These are phyloP conservation scores for Aphis gossypii DNA, from an alignment of 1,140 invertebrate genomes.

Conservation along the genomic window DNA sequence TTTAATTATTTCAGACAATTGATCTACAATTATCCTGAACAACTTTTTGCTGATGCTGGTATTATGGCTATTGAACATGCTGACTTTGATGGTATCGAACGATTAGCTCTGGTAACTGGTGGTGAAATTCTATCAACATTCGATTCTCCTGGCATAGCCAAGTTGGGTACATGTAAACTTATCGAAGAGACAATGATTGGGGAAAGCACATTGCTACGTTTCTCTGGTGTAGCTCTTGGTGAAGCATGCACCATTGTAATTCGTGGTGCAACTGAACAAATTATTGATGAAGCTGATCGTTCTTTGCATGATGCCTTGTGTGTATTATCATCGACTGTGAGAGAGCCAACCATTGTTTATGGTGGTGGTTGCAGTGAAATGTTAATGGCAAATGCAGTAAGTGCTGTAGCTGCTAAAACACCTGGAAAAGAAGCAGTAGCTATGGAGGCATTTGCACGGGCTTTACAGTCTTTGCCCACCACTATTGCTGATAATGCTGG, in stretches of 20 bases:
- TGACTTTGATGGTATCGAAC: slow-evolving; percentile 99
- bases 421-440: slow-evolving; percentile 97
- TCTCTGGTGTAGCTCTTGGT: slow-evolving; percentile 92
- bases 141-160: slow-evolving; percentile 89
- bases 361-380: slow-evolving; percentile 96
- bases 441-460: slow-evolving; percentile 94
- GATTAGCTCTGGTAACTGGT: slow-evolving; percentile 94
- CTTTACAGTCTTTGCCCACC: slow-evolving; percentile 87
- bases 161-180: slow-evolving; percentile 91
- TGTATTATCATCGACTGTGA: slow-evolving; percentile 94
- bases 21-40: slow-evolving; percentile 99
- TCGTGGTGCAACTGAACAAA: slow-evolving; percentile 98
- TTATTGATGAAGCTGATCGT: slow-evolving; percentile 97
- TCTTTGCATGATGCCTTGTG: slow-evolving; percentile 98
- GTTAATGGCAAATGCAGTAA: slow-evolving; percentile 93
- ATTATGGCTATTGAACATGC: slow-evolving; percentile 99
- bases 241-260: slow-evolving; percentile 98
- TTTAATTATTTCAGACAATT: slow-evolving; percentile 76
- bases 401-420: slow-evolving; percentile 83
- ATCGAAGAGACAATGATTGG: slow-evolving; percentile 99
- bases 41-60: slow-evolving; percentile 97
- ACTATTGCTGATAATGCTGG: slow-evolving; percentile 98
- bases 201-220: slow-evolving; percentile 94
- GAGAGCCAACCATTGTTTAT: slow-evolving; percentile 88
- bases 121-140: slow-evolving; percentile 99